A percentile compares a stretch with the other conserved stretches of the same genome.
Conservation (phyloP, 2,888 invertebrate species). For the Drosophila phalerata region DNA sequence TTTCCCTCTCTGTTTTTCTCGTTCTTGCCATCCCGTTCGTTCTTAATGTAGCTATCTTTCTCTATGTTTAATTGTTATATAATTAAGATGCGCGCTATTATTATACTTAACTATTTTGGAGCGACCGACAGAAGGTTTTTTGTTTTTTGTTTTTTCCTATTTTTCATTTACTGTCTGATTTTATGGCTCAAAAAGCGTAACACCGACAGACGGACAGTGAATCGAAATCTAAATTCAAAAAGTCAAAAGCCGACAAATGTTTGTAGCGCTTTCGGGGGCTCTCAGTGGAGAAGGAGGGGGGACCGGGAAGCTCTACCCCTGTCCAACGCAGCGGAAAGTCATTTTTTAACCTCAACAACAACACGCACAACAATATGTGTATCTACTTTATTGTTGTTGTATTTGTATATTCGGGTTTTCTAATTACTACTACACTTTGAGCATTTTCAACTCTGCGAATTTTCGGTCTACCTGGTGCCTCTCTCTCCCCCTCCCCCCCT, state of each 20-base stretch:
- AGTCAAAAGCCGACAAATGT: conserved; percentile 49
- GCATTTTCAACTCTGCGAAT: conserved; percentile 48
- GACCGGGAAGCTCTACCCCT: conserved; percentile 31
- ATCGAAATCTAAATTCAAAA: conserved; percentile 55
- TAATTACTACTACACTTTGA: conserved; percentile 53
- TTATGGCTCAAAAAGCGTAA: conserved; percentile 78
- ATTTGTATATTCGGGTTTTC: conserved; percentile 54
- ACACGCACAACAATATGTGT: conserved; percentile 4
- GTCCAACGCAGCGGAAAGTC: conserved; percentile 76
- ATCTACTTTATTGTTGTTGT: conserved; percentile 9
- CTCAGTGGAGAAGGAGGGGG: neutral
- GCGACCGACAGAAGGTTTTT: conserved; percentile 39
- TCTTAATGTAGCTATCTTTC: conserved; percentile 14
- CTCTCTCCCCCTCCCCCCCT: neutral
- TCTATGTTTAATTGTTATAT: conserved; percentile 73
- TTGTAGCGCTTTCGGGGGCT: neutral
- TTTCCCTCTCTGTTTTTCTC: neutral
- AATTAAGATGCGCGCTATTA: conserved; percentile 79
- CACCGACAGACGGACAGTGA: conserved; percentile 48
- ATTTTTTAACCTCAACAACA: conserved; percentile 53
- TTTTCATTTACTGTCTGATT: conserved; percentile 69
- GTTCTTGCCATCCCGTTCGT: conserved; percentile 4
- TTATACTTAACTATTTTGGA: conserved; percentile 72
- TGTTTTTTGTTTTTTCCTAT: conserved; percentile 33
- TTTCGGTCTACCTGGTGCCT: conserved; percentile 43